These are phyloP conservation scores for Calliopsis andreniformis DNA, from an alignment of 1,140 invertebrate genomes.

Conservation along the genomic window DNA sequence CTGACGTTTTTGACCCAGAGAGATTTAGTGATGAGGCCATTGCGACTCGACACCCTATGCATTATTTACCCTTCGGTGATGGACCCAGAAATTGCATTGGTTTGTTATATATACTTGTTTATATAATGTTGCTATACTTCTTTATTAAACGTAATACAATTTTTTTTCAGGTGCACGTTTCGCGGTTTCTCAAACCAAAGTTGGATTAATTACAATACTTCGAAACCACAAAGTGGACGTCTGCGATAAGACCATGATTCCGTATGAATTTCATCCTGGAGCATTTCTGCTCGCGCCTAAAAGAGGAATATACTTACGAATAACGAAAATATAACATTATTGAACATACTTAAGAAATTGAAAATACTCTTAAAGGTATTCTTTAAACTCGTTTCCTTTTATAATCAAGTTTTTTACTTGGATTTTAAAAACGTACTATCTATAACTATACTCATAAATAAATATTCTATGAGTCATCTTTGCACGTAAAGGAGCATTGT, in stretches of 20 bases:
- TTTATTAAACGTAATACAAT: no score
- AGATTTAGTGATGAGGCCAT: conserved; percentile 82
- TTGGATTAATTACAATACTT: conserved; percentile 78
- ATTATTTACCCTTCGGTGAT: conserved; percentile 87
- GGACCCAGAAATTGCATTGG: conserved; percentile 89
- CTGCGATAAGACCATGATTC: conserved; percentile 71
- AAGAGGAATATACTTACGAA: conserved; percentile 62
- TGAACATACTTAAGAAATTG: no score
- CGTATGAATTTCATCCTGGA: conserved; percentile 57
- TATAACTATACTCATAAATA: no score
- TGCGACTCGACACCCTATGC: conserved; percentile 79
- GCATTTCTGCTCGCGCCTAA: conserved; percentile 58
- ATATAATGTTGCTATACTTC: no score
- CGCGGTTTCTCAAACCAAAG: conserved; percentile 80
- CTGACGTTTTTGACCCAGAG: conserved; percentile 83
- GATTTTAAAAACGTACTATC: no score
- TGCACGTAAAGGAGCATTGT: no score
- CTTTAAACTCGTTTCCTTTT: no score
- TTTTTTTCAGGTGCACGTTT: conserved; percentile 74
- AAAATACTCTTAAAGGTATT: no score
- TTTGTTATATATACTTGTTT: no score
- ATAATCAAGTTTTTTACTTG: no score
- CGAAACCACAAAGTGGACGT: conserved; percentile 75
- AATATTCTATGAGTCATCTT: no score
- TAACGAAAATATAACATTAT: conserved; percentile 53